Percentiles rank a stretch among this genome's conserved stretches.
Conservation (phyloP, 2,888 invertebrate genomes). For the Diloba caeruleocephala region DNA sequence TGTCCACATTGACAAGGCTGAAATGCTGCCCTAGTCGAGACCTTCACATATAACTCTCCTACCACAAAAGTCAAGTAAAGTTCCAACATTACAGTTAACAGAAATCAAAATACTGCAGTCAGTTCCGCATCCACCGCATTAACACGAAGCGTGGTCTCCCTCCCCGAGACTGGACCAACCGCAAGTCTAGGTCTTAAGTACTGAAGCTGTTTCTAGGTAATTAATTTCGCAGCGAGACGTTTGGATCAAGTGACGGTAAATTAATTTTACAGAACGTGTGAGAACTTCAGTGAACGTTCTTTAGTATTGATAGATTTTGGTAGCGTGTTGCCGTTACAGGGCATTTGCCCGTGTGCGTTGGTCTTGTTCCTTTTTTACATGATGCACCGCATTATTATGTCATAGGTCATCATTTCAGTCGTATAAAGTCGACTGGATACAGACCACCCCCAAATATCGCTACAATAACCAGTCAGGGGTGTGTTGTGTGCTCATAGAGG, state of each 20-base stretch:
- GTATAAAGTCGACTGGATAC: too few relatives aligned
- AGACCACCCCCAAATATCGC: too few relatives aligned
- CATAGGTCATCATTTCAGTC: too few relatives aligned
- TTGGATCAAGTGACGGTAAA: conserved; percentile 51
- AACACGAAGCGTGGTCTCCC: conserved; percentile 38
- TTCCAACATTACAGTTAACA: too few relatives aligned
- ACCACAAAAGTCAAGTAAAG: not conserved
- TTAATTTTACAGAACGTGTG: conserved; percentile 52
- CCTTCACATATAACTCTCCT: too few relatives aligned
- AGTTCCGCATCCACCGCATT: conserved; percentile 18
- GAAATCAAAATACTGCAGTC: conserved; percentile 5
- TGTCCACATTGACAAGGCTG: too few relatives aligned
- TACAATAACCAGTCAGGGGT: too few relatives aligned
- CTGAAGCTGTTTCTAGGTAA: conserved; percentile 60
- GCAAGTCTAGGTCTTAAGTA: conserved; percentile 53
- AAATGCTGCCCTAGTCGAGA: too few relatives aligned
- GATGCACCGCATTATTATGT: too few relatives aligned
- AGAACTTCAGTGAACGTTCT: conserved; percentile 25
- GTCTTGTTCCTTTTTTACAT: too few relatives aligned
- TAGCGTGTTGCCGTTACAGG: not conserved
- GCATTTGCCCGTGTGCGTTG: too few relatives aligned
- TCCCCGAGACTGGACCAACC: conserved; percentile 43
- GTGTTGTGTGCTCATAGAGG: too few relatives aligned
- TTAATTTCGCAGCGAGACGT: conserved; percentile 56
- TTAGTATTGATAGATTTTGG: conserved; percentile 13